Conservation (phyloP, 1,140 invertebrate genomes). For the Drosophila truncata region DNA sequence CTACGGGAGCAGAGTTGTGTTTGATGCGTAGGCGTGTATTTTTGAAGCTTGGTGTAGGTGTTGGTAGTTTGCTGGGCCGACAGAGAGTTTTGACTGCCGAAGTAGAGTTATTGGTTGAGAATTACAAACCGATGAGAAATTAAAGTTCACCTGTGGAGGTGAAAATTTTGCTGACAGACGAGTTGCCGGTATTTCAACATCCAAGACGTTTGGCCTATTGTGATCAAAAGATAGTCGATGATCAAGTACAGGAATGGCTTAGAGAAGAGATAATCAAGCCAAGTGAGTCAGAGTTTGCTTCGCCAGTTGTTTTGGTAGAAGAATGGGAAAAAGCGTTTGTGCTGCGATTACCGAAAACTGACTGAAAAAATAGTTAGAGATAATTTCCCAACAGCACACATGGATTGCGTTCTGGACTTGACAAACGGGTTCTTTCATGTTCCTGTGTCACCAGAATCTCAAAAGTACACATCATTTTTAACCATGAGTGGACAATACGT, state of each 20-base stretch:
- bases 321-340: background rate
- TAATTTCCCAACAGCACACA: background rate
- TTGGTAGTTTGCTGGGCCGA: too few relatives aligned
- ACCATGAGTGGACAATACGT: background rate
- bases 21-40: too few relatives aligned
- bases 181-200: slow-evolving; percentile 48
- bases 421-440: slow-evolving; percentile 4
- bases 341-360: too few relatives aligned
- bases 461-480: too few relatives aligned
- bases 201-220: slow-evolving; percentile 53
- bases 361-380: too few relatives aligned
- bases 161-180: too few relatives aligned
- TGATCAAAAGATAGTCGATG: slow-evolving; percentile 44
- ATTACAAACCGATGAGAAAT: too few relatives aligned
- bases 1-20: too few relatives aligned
- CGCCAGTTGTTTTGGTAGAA: background rate
- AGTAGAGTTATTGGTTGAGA: too few relatives aligned
- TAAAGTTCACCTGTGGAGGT: too few relatives aligned
- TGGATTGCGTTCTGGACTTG: slow-evolving; percentile 2
- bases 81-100: too few relatives aligned
- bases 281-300: background rate
- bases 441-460: background rate
- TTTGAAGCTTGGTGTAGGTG: too few relatives aligned
- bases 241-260: slow-evolving; percentile 59
- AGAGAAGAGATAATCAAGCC: slow-evolving; percentile 6